Evolutionary conservation across 1,140 invertebrate species (phyloP).

Genomic region (Cepaea nemoralis): DNA sequence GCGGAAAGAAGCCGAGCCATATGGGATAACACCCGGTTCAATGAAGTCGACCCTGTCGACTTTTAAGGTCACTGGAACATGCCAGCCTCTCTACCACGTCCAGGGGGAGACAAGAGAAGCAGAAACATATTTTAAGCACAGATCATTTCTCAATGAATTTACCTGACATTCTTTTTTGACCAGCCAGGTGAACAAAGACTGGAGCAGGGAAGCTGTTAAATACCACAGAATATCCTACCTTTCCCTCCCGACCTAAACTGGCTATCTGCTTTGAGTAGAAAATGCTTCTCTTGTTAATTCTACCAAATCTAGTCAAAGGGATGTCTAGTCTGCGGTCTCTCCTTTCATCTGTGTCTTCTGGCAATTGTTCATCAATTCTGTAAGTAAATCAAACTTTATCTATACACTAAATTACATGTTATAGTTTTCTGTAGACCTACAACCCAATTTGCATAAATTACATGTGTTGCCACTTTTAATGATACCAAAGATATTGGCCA

Average conservation of each 20-base stretch:
- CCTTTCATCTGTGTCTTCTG: conserved; percentile 29
- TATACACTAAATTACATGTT: background rate
- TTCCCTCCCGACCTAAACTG: conserved; percentile 21
- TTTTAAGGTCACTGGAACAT: too few relatives aligned
- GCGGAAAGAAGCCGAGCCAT: too few relatives aligned
- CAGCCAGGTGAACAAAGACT: too few relatives aligned
- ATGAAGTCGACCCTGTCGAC: too few relatives aligned
- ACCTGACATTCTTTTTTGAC: too few relatives aligned
- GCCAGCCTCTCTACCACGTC: too few relatives aligned
- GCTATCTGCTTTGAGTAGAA: conserved; percentile 33
- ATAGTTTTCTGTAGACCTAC: background rate
- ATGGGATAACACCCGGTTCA: too few relatives aligned
- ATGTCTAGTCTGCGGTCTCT: conserved; percentile 32
- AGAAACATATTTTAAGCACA: too few relatives aligned
- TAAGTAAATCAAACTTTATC: background rate
- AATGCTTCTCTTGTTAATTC: conserved; percentile 18
- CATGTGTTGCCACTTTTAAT: background rate
- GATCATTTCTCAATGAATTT: too few relatives aligned
- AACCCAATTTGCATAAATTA: background rate
- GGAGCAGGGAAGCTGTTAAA: too few relatives aligned
- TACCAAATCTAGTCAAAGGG: conserved; percentile 34
- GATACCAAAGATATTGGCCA: background rate
- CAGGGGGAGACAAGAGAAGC: too few relatives aligned
- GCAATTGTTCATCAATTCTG: conserved; percentile 28
- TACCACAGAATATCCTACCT: conserved; percentile 1